These are phyloP conservation scores for Sinopyrophorus schimmeli DNA, from an alignment of 2,888 invertebrate species.

Conservation along the genomic window DNA sequence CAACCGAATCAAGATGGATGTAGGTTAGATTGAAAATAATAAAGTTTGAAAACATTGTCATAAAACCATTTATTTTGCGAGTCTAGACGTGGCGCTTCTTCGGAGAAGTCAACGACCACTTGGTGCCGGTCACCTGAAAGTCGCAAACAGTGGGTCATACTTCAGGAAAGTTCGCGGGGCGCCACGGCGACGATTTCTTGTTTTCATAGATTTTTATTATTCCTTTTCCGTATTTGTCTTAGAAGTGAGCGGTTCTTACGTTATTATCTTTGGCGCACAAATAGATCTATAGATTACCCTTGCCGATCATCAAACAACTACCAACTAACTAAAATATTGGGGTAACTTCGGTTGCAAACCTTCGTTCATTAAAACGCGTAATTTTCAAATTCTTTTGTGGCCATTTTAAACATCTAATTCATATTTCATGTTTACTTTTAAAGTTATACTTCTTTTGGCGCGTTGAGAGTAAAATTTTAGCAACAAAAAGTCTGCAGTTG, in stretches of 20 bases:
- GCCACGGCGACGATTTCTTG: slow-evolving; percentile 29
- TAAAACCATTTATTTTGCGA: slow-evolving; percentile 40
- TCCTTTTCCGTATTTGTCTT: slow-evolving; percentile 21
- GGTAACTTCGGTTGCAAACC: too few species aligned
- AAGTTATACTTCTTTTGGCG: too few species aligned
- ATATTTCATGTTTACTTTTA: too few species aligned
- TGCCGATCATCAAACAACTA: slow-evolving; percentile 3
- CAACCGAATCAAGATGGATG: slow-evolving; percentile 19
- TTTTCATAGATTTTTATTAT: slow-evolving; percentile 25
- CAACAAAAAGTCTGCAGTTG: too few species aligned
- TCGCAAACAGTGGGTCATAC: slow-evolving; percentile 41
- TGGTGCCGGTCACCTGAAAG: slow-evolving; percentile 45
- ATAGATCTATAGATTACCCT: slow-evolving; percentile 27
- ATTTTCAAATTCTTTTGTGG: too few species aligned
- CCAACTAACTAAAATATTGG: slow-evolving; percentile 3
- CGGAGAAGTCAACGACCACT: slow-evolving; percentile 44
- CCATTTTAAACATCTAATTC: too few species aligned
- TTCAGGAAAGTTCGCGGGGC: slow-evolving; percentile 33
- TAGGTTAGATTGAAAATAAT: slow-evolving; percentile 28
- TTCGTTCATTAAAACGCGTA: too few species aligned
- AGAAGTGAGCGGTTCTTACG: slow-evolving; percentile 14
- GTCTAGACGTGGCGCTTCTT: slow-evolving; percentile 44
- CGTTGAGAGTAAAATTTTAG: too few species aligned
- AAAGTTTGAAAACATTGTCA: slow-evolving; percentile 39
- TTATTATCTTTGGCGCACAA: slow-evolving; percentile 21